Conservation (phyloP, 53 echinoderm and acorn worm species). For the Apostichopus leukothele region DNA sequence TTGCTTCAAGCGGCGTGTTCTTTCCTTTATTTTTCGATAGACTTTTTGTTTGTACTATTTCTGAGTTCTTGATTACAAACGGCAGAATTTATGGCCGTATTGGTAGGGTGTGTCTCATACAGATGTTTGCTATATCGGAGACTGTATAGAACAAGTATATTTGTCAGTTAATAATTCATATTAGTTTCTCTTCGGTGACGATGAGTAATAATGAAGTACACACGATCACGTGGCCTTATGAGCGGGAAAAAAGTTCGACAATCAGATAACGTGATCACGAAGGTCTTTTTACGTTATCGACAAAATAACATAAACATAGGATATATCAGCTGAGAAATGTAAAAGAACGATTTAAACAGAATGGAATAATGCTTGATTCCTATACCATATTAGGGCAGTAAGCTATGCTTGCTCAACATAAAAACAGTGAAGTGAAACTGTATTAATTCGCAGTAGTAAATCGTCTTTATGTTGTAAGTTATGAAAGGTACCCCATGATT, state of each 20-base stretch:
- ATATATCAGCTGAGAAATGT: too few species aligned
- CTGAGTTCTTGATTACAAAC: not conserved
- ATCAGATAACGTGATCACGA: too few species aligned
- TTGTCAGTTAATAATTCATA: conserved; percentile 12
- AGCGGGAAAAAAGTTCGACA: not conserved
- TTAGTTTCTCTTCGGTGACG: not conserved
- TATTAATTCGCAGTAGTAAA: too few species aligned
- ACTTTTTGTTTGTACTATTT: not conserved
- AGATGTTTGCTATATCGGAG: not conserved
- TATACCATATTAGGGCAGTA: too few species aligned
- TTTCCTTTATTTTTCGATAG: not conserved
- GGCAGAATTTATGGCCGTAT: conserved; percentile 9
- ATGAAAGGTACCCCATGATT: too few species aligned
- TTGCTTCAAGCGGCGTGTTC: not conserved
- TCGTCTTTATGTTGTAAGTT: too few species aligned
- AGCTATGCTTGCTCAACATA: too few species aligned
- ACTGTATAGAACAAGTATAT: not conserved
- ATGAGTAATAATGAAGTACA: not conserved
- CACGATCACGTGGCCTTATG: not conserved
- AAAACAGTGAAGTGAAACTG: too few species aligned
- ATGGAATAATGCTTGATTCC: too few species aligned
- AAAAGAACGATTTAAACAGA: too few species aligned
- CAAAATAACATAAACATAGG: too few species aligned
- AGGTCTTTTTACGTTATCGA: too few species aligned
- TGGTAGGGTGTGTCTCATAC: conserved; percentile 23